Conservation (phyloP, 2,797 vertebrate genomes). For the Liasis olivaceus region DNA sequence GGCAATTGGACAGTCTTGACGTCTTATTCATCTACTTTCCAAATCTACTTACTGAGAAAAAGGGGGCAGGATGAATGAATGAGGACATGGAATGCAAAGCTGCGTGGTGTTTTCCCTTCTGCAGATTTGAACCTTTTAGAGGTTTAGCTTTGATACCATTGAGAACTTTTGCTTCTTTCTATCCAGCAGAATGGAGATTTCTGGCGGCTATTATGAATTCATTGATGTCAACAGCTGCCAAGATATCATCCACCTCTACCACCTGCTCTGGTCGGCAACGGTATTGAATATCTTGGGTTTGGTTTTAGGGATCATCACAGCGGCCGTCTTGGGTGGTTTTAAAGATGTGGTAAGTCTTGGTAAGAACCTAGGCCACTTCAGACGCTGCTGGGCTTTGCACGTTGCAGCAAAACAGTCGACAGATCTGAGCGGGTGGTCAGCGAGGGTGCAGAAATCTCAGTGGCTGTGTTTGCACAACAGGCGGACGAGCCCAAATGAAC, state of each 20-base stretch:
- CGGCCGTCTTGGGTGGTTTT: conserved; percentile 94
- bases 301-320: conserved; percentile 96
- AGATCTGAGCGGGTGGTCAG: background rate
- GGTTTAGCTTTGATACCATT: background rate
- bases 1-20: background rate
- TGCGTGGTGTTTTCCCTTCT: background rate
- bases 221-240: conserved; percentile 96
- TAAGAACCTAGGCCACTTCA: background rate
- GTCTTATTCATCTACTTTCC: background rate
- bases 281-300: conserved; percentile 95
- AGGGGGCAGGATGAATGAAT: no score
- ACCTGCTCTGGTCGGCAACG: conserved; percentile 94
- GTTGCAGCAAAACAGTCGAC: background rate
- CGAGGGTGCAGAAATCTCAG: no score
- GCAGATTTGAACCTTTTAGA: no score
- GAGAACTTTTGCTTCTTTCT: conserved; percentile 41
- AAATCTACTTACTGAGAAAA: background rate
- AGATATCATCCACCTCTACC: conserved; percentile 95
- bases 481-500: no score
- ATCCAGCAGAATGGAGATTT: conserved; percentile 79
- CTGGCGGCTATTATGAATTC: conserved; percentile 94
- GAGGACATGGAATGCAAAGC: no score
- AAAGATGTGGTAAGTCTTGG: conserved; percentile 90
- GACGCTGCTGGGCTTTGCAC: background rate
- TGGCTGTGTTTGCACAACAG: no score